A percentile compares a stretch with the other conserved stretches of the same genome.
Evolutionary conservation across 2,113 vertebrate genomes (phyloP).

Genomic region (Cyanoramphus novaezelandiae): DNA sequence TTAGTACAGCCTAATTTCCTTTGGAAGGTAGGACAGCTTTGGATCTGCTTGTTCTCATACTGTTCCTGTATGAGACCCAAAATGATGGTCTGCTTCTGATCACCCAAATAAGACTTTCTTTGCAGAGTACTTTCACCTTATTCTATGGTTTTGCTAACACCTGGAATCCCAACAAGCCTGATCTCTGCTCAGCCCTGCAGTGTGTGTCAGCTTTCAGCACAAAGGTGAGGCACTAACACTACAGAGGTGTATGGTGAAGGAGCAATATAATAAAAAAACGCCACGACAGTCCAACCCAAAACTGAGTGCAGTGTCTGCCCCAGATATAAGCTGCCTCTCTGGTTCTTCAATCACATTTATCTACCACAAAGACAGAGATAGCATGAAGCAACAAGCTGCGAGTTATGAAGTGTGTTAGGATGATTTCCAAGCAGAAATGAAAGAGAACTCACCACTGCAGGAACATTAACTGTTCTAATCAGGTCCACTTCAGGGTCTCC

Average conservation of each 20-base stretch:
- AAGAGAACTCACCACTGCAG: constrained; percentile 84
- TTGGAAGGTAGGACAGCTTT: neutral
- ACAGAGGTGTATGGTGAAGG: neutral
- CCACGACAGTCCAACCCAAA: neutral
- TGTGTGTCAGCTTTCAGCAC: neutral
- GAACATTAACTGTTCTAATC: constrained; percentile 91
- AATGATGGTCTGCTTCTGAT: neutral
- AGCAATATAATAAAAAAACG: neutral
- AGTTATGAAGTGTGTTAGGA: neutral
- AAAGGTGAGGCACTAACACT: neutral
- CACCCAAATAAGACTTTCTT: neutral
- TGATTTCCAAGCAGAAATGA: neutral
- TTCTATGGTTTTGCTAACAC: neutral
- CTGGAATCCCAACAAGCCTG: neutral
- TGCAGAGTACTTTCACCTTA: neutral
- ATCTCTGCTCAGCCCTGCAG: neutral
- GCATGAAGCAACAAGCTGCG: neutral
- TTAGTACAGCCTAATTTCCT: neutral
- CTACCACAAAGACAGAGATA: neutral
- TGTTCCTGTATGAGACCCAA: neutral
- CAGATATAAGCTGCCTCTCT: neutral
- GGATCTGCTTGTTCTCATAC: neutral
- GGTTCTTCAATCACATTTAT: neutral
- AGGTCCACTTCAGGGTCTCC: constrained; percentile 86
- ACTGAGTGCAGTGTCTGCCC: neutral